These are phyloP conservation scores for Cosmia trapezina DNA, from an alignment of 2,888 invertebrate genomes.

Conservation along the genomic window DNA sequence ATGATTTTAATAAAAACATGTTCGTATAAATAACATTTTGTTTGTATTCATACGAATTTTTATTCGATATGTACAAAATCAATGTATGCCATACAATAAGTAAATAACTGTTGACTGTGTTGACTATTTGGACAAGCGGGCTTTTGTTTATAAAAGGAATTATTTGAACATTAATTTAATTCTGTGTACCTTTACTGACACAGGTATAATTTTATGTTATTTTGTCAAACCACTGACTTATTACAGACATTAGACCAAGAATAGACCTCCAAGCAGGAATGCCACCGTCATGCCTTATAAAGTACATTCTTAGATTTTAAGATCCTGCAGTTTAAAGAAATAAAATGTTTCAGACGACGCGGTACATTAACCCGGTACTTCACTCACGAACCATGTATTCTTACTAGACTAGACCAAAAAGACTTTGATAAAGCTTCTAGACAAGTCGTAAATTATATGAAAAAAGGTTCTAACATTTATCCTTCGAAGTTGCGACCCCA, in stretches of 20 bases:
- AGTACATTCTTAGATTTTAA: slow-evolving; percentile 41
- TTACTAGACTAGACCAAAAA: slow-evolving; percentile 54
- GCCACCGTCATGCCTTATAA: slow-evolving; percentile 39
- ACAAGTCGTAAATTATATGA: slow-evolving; percentile 63
- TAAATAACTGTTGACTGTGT: slow-evolving; percentile 14
- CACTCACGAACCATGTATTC: slow-evolving; percentile 60
- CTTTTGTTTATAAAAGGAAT: slow-evolving; percentile 37
- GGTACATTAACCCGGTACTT: slow-evolving; percentile 62
- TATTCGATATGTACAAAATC: slow-evolving; percentile 33
- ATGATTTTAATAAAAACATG: not conserved
- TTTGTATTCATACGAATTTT: slow-evolving; percentile 39
- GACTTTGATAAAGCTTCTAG: slow-evolving; percentile 55
- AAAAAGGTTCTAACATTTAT: slow-evolving; percentile 61
- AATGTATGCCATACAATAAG: slow-evolving; percentile 34
- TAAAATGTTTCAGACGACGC: slow-evolving; percentile 58
- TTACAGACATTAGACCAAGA: not conserved
- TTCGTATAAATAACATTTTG: slow-evolving; percentile 17
- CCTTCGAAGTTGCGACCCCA: slow-evolving; percentile 53
- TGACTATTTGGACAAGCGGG: slow-evolving; percentile 12
- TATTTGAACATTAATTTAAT: slow-evolving; percentile 23
- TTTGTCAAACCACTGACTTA: slow-evolving; percentile 8
- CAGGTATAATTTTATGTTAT: slow-evolving; percentile 19
- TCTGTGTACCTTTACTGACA: not conserved
- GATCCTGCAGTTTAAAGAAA: slow-evolving; percentile 51
- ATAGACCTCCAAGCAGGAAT: not conserved